Conservation (phyloP, 2,113 vertebrate genomes). For the Pithys albifrons region DNA sequence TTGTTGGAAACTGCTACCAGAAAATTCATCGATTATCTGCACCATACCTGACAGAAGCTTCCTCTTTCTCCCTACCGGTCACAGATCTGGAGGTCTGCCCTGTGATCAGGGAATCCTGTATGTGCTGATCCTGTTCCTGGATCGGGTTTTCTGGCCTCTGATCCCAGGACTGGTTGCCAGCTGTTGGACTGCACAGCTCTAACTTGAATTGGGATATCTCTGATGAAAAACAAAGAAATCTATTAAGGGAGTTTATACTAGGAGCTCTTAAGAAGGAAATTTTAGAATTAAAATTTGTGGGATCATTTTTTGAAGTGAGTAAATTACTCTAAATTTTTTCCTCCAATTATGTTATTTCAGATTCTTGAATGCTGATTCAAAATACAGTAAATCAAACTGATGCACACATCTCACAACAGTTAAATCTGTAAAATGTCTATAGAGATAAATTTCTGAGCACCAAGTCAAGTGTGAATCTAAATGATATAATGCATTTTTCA, state of each 20-base stretch:
- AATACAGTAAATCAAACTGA: not conserved
- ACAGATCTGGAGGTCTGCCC: not conserved
- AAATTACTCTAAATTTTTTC: not conserved
- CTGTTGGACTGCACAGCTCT: not conserved
- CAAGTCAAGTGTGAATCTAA: not conserved
- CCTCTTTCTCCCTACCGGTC: not conserved
- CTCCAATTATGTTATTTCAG: not conserved
- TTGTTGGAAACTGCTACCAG: not conserved
- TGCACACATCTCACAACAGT: not conserved
- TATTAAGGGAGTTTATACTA: not conserved
- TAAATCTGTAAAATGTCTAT: not conserved
- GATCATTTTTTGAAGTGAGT: not conserved
- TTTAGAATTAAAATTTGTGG: not conserved
- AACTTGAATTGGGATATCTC: not conserved
- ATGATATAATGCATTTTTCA: not conserved
- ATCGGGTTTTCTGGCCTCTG: not conserved
- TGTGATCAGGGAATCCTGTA: not conserved
- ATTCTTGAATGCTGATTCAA: not conserved
- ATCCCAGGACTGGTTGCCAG: not conserved
- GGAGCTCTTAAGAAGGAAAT: not conserved
- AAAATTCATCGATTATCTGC: not conserved
- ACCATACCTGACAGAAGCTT: not conserved
- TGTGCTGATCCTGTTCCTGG: not conserved
- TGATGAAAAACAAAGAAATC: not conserved
- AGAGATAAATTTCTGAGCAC: not conserved